A percentile compares a stretch with the other conserved stretches of the same genome.
Conservation (phyloP, 2,797 vertebrate species). For the Steatocranus sp. region DNA sequence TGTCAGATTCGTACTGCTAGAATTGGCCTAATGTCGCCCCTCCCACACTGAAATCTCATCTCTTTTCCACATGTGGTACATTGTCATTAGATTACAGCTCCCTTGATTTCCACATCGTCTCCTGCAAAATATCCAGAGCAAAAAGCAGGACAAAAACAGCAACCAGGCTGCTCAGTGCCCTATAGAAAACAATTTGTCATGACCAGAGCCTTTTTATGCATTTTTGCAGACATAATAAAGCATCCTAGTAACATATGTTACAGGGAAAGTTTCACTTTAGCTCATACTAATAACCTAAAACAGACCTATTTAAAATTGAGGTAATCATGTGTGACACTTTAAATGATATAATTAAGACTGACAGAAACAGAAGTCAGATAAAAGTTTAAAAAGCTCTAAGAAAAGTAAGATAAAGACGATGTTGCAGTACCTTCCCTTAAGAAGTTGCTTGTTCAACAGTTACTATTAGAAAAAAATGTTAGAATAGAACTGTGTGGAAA, state of each 20-base stretch:
- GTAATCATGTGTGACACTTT: background rate
- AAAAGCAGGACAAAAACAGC: slow-evolving; percentile 18
- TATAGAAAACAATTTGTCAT: slow-evolving; percentile 20
- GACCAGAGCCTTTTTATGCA: background rate
- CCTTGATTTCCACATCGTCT: slow-evolving; percentile 38
- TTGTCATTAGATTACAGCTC: slow-evolving; percentile 57
- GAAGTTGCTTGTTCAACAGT: background rate
- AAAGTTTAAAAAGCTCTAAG: background rate
- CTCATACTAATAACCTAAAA: background rate
- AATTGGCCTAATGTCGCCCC: slow-evolving; percentile 20
- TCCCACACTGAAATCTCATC: slow-evolving; percentile 37
- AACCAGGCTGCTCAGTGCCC: background rate
- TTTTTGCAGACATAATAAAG: background rate
- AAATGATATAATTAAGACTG: background rate
- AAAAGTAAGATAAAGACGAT: background rate
- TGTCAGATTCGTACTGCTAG: slow-evolving; percentile 40
- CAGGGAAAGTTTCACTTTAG: background rate
- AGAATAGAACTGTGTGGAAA: background rate
- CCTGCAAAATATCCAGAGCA: slow-evolving; percentile 22
- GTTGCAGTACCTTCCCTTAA: background rate
- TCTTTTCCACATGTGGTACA: slow-evolving; percentile 43
- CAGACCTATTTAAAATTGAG: background rate
- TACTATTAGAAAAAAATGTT: background rate
- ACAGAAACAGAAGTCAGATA: background rate
- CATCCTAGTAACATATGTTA: background rate